Conservation (phyloP, 2,888 invertebrate species). For the Macropis europaea region DNA sequence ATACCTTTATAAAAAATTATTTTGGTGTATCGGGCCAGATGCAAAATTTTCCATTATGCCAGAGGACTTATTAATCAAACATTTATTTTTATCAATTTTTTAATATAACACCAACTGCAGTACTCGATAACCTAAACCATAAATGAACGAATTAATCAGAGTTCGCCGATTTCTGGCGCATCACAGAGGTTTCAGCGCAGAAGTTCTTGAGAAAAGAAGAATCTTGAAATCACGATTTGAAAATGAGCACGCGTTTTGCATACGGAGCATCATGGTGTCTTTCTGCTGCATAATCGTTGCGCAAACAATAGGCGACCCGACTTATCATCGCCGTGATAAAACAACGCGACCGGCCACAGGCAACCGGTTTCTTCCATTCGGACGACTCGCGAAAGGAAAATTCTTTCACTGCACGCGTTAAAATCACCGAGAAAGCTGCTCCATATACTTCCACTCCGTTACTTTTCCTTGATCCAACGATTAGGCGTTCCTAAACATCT, state of each 20-base stretch:
- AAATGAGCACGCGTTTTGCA: constrained; percentile 47
- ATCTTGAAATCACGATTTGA: neutral
- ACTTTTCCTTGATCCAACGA: neutral
- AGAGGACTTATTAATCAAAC: no score
- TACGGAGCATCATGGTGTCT: constrained; percentile 35
- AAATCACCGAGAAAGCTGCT: no score
- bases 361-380: constrained; percentile 24
- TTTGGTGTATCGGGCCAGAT: no score
- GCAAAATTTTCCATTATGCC: no score
- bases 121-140: no score
- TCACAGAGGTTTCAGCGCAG: no score
- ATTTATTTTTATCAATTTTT: no score
- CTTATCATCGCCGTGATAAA: constrained; percentile 68
- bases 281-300: constrained; percentile 60
- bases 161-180: no score
- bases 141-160: no score
- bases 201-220: neutral
- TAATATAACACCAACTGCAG: no score
- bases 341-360: constrained; percentile 53
- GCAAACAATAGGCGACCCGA: constrained; percentile 56
- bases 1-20: no score
- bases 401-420: constrained; percentile 4
- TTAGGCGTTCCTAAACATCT: constrained; percentile 11
- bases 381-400: constrained; percentile 7
- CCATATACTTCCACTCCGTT: neutral